Percentiles rank a stretch among this genome's conserved stretches.
phyloP scores from a whole-genome alignment of 2,113 vertebrate genomes.

The Rhipidura dahli region DNA sequence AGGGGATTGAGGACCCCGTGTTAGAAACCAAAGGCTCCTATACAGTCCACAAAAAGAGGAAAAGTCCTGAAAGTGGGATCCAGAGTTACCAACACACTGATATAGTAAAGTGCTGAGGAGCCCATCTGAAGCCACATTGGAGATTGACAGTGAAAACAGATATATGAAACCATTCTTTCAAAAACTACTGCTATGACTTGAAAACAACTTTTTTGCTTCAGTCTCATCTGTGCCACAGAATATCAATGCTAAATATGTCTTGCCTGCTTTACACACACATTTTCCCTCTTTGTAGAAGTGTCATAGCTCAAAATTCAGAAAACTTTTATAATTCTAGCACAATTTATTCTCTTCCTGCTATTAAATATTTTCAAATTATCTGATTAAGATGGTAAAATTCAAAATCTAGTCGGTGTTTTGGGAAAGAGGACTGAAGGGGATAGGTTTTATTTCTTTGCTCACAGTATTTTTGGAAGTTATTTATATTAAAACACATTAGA shows the following conservation, averaged over 20 bases:
- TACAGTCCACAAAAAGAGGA: neutral
- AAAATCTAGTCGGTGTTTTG: neutral
- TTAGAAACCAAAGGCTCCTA: neutral
- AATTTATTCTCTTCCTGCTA: neutral
- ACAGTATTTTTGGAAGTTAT: neutral
- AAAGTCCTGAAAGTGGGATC: neutral
- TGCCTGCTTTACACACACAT: neutral
- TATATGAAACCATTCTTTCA: neutral
- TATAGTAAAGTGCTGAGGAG: neutral
- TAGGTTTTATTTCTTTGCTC: neutral
- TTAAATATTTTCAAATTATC: neutral
- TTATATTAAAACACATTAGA: neutral
- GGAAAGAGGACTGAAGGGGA: neutral
- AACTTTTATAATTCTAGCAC: neutral
- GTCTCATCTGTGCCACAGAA: neutral
- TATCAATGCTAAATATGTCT: neutral
- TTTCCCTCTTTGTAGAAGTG: neutral
- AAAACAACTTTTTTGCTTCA: neutral
- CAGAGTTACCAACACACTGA: neutral
- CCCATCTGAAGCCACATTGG: neutral
- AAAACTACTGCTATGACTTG: neutral
- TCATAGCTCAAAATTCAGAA: neutral
- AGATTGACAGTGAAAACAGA: neutral
- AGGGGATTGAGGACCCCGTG: neutral
- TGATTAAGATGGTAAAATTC: neutral